phyloP scores from a whole-genome alignment of 2,113 vertebrate species.

The Percina caprodes region DNA sequence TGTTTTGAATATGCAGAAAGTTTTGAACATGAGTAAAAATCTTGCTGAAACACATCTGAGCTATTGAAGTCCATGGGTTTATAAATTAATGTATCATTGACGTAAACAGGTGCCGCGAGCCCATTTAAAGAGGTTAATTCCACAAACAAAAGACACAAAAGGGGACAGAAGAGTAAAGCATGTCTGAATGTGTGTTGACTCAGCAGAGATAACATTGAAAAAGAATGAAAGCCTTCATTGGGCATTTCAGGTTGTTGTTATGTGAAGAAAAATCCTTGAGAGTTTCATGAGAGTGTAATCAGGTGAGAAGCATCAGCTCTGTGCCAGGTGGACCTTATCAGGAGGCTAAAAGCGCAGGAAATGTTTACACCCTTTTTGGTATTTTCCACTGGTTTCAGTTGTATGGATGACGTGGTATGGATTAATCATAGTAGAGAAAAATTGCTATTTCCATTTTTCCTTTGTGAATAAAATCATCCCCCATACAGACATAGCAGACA shows the following conservation, averaged over 20 bases:
- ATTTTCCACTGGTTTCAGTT: not conserved
- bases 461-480: not conserved
- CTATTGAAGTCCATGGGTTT: too few species aligned
- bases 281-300: not conserved
- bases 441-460: not conserved
- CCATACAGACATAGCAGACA: not conserved
- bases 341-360: not conserved
- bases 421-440: not conserved
- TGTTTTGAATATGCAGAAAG: too few species aligned
- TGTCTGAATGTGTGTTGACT: not conserved
- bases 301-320: not conserved
- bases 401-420: too few species aligned
- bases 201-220: not conserved
- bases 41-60: too few species aligned
- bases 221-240: not conserved
- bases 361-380: not conserved
- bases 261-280: not conserved
- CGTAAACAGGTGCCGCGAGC: too few species aligned
- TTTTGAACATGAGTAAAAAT: too few species aligned
- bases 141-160: not conserved
- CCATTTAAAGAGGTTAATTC: too few species aligned
- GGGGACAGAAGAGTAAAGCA: not conserved
- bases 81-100: too few species aligned
- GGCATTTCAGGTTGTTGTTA: not conserved
- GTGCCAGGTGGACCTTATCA: conserved; percentile 61